A percentile compares a stretch with the other conserved stretches of the same genome.
Conservation (phyloP, 2,888 invertebrate species). For the Drosophila monieri region DNA sequence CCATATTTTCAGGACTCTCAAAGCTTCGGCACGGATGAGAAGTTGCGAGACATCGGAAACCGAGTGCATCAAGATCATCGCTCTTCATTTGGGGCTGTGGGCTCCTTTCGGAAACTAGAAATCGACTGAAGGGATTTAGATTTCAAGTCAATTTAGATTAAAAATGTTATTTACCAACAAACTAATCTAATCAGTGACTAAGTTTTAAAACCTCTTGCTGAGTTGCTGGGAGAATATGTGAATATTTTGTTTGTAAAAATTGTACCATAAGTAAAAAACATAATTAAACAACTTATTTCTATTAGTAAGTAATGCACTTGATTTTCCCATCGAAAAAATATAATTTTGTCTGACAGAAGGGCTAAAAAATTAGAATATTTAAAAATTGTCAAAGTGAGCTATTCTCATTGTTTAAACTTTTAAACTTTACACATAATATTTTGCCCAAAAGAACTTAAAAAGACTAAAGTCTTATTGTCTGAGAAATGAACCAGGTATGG, state of each 20-base stretch:
- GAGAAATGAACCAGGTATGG: constrained; percentile 70
- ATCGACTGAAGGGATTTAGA: constrained; percentile 71
- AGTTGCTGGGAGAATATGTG: no score
- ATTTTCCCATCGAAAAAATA: not conserved
- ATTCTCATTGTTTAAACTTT: not conserved
- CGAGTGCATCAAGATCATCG: constrained; percentile 60
- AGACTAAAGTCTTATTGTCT: not conserved
- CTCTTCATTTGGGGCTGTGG: constrained; percentile 81
- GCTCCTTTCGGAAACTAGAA: constrained; percentile 82
- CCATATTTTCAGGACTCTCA: constrained; percentile 79
- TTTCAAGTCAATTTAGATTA: not conserved
- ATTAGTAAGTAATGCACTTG: not conserved
- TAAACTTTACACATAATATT: not conserved
- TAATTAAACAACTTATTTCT: no score
- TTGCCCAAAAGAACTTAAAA: no score
- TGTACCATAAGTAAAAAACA: no score
- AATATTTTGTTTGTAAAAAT: no score
- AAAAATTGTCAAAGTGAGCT: not conserved
- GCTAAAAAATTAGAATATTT: no score
- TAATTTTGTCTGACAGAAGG: no score
- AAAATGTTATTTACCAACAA: constrained; percentile 2
- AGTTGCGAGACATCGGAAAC: constrained; percentile 68
- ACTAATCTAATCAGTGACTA: constrained; percentile 2
- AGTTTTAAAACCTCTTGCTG: no score
- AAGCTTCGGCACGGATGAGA: constrained; percentile 78